Base-by-base conservation (phyloP, 2,888 invertebrate species). In the Xylota sylvarum region DNA sequence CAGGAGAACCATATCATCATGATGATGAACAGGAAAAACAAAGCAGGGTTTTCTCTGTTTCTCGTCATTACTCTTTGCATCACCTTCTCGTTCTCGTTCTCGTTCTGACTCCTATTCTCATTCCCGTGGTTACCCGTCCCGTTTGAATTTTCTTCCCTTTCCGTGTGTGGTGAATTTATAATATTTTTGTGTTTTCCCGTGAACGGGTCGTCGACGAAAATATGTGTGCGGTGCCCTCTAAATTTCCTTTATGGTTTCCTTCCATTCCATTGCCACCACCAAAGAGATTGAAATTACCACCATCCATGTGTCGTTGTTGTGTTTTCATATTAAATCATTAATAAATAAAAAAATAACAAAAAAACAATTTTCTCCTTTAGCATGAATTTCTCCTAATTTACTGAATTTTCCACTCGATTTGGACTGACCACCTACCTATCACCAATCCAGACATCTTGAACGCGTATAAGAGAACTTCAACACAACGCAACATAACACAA, bases 21-120 rank as follows among this genome's bases (percentile, higher is more conserved):
- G 2, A 79, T 40, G 43, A 52, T 27, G 67, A 74, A 69, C 76
- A 77, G 76, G 81, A 62, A 81, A 74, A 77, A 77, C 60, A 73
- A 62, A 52, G 17, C 60, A 40, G 60, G 27, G 50, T 77, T 62
- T 80, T 60, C 69, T 72, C 55, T 37, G 27, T 32, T 37, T 64
- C n/a, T 56, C 52, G 60, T 43, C 37, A 10, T 40, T 23, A 55
- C 55, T 46, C 74, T 4, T 62, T 62, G n/a, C 32, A 23, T 14
- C 30, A 50, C 43, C 12, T 58, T 58, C n/a, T 43, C 32, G 5
- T 65, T 48, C 40, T 30, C 9, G 14, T 46, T 23, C 40, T 19
- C 37, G 3, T 62, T 67, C 40, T n/a, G n/a, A n/a, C n/a, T n/a
- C 30, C 37, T 7, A 48, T 40, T 58, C 10, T 10, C 37, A 10